A percentile compares a stretch with the other conserved stretches of the same genome.
Evolutionary conservation across 2,888 invertebrate species (phyloP).

Genomic region (Bellardia bayeri): DNA sequence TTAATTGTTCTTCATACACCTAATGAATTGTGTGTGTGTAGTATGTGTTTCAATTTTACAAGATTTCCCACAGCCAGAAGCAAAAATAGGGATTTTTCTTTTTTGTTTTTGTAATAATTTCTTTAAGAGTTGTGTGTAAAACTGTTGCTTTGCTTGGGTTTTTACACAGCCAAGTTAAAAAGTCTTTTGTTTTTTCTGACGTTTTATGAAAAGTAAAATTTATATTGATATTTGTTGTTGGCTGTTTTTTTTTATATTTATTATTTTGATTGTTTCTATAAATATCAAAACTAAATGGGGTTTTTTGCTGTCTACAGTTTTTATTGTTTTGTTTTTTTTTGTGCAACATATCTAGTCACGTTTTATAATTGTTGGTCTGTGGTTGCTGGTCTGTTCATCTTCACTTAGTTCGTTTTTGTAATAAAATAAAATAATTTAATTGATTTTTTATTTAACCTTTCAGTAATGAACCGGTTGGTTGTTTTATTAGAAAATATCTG

Average conservation of each 20-base stretch:
- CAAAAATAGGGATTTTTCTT: conserved; percentile 24
- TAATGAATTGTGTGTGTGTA: not conserved
- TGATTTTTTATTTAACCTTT: conserved; percentile 50
- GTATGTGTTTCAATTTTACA: conserved; percentile 25
- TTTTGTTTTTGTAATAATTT: no score
- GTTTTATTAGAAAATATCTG: not conserved
- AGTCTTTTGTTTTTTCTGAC: conserved; percentile 62
- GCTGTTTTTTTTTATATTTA: not conserved
- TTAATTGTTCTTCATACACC: conserved; percentile 46
- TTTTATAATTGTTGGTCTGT: conserved; percentile 57
- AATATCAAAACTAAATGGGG: conserved; percentile 28
- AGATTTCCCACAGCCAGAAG: conserved; percentile 59
- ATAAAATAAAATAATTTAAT: conserved; percentile 35
- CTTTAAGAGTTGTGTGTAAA: not conserved
- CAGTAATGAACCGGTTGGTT: not conserved
- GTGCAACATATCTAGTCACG: conserved; percentile 61
- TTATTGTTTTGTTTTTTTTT: conserved; percentile 20
- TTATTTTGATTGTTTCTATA: conserved; percentile 16
- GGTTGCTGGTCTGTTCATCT: conserved; percentile 49
- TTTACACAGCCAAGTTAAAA: not conserved
- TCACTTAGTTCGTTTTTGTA: not conserved
- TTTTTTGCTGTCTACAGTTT: not conserved
- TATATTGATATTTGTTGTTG: conserved; percentile 7
- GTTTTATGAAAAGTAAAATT: conserved; percentile 21
- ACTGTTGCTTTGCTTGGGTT: conserved; percentile 1